Conservation (phyloP, 2,888 invertebrate genomes). For the Cerceris ruficornis region DNA sequence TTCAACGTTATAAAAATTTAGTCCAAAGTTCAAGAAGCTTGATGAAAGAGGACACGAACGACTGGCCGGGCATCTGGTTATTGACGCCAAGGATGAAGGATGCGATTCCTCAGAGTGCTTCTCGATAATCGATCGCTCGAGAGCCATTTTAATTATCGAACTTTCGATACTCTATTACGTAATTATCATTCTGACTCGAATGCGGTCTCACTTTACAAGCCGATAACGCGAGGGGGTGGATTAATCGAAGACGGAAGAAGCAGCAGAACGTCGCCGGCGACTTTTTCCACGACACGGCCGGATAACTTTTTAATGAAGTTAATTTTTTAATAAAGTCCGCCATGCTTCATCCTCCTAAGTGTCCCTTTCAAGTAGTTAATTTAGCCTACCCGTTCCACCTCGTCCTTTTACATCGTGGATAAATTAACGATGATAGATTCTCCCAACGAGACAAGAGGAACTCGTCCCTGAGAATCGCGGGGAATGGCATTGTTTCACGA, state of each 20-base stretch:
- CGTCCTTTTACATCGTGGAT: conserved; percentile 36
- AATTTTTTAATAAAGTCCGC: conserved; percentile 54
- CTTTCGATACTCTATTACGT: conserved; percentile 1
- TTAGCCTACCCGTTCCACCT: conserved; percentile 21
- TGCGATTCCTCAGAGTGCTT: not conserved
- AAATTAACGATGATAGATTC: conserved; percentile 43
- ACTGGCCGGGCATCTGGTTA: not conserved
- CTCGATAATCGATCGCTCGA: not conserved
- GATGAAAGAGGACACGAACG: not conserved
- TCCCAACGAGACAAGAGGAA: conserved; percentile 7
- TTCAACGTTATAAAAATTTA: no score
- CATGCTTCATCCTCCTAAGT: conserved; percentile 23
- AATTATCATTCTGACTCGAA: conserved; percentile 1
- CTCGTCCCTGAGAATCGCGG: conserved; percentile 13
- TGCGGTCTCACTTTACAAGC: not conserved
- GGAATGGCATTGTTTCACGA: conserved; percentile 18
- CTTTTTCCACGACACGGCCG: conserved; percentile 25
- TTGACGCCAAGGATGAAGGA: not conserved
- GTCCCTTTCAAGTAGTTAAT: conserved; percentile 47
- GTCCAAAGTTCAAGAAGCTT: no score
- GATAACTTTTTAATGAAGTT: conserved; percentile 52
- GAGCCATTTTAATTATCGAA: conserved; percentile 6
- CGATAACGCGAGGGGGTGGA: conserved; percentile 4
- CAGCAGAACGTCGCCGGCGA: conserved; percentile 8
- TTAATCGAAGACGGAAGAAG: conserved; percentile 1